Conservation (phyloP, 2,113 vertebrate species). For the Arizona elegans region DNA sequence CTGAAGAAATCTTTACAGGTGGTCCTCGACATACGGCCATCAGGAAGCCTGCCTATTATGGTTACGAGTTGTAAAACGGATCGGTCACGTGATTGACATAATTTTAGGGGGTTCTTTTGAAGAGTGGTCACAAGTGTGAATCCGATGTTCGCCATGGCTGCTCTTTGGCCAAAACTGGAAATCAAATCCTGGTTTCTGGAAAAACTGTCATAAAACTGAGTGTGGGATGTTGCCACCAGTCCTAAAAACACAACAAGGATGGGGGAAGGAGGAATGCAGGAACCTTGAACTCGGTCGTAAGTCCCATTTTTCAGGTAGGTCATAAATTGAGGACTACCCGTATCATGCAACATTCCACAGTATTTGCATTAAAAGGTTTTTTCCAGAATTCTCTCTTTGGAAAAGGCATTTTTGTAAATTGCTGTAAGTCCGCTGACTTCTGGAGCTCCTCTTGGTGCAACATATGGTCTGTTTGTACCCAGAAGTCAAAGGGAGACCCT, state of each 20-base stretch:
- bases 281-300: accelerated
- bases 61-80: not conserved
- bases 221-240: too few species aligned
- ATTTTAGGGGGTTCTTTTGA: too few species aligned
- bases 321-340: not conserved
- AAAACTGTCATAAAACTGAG: not conserved
- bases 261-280: not conserved
- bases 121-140: not conserved
- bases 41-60: not conserved
- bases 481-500: not conserved
- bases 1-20: not conserved
- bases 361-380: not conserved
- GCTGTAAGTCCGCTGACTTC: not conserved
- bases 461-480: accelerated
- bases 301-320: not conserved
- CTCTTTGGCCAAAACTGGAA: not conserved
- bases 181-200: not conserved
- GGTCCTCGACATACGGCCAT: not conserved
- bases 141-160: not conserved
- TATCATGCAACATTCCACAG: not conserved
- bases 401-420: not conserved
- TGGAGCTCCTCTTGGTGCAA: not conserved
- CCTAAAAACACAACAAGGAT: not conserved
- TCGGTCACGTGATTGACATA: too few species aligned
- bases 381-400: not conserved